Percentiles rank a stretch among this genome's conserved stretches.
phyloP scores from a whole-genome alignment of 2,113 vertebrate species.

The Lanius collurio region DNA sequence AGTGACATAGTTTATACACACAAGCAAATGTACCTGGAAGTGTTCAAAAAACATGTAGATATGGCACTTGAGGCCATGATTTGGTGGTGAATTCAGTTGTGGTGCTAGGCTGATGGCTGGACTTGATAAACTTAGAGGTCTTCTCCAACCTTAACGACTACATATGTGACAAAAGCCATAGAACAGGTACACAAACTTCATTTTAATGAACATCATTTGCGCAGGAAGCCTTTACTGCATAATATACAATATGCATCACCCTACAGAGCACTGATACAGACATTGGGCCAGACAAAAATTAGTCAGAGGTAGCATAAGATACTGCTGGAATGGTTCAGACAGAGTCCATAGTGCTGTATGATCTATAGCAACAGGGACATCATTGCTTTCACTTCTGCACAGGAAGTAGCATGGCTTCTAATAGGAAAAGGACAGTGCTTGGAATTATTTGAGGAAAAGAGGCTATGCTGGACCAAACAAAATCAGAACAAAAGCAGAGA shows the following conservation, averaged over 20 bases:
- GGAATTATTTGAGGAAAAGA: not conserved
- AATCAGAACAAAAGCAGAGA: not conserved
- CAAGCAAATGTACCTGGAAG: not conserved
- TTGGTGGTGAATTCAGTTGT: not conserved
- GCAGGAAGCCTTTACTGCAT: not conserved
- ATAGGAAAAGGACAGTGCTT: not conserved
- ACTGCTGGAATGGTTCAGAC: not conserved
- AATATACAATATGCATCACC: not conserved
- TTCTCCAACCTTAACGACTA: rapidly evolving
- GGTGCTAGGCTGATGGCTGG: not conserved
- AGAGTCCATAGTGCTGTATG: not conserved
- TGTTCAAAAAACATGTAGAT: not conserved
- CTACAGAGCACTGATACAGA: not conserved
- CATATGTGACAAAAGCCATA: not conserved
- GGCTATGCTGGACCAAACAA: not conserved
- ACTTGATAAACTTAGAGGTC: not conserved
- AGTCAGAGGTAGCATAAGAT: not conserved
- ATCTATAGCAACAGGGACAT: not conserved
- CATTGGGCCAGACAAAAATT: not conserved
- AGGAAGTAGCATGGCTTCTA: not conserved
- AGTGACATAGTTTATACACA: not conserved
- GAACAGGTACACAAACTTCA: too few species aligned
- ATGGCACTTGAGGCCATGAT: not conserved
- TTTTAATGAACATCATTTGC: not conserved
- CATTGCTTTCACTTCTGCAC: not conserved